Evolutionary conservation across 2,113 vertebrate species (phyloP), one percentile per base, ranked within the genome.

Genomic region (Brienomyrus brachyistius): DNA sequence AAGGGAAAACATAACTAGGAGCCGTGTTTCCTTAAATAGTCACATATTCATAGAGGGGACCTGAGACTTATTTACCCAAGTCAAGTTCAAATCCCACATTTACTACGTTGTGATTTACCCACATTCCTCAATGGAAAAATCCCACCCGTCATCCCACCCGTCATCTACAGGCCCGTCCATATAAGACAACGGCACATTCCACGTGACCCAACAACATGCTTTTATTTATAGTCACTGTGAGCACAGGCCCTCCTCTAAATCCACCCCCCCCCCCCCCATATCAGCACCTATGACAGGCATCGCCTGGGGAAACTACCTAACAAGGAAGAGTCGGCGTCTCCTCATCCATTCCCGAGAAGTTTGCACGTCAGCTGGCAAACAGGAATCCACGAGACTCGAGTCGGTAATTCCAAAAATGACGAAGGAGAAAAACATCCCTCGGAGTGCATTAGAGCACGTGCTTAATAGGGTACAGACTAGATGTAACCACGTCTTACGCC

Each of bases 191-290:
- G 91, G 80, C 90, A 90, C 96, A 96, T 95, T 94, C 94, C 95
- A 95, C 93, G 94, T 96, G 96, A 97, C 97, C 97, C 97, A 97
- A 95, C 92, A 93, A 95, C 95, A 94, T 92, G 95, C 95, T 96
- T 90, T 97, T 98, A 98, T 98, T 98, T 98, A 96, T 98, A 97
- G 94, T 95, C 80, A 89, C 92, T 94, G 93, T 93, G 94, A 93
- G 95, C 94, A 95, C 94, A 92, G 94, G 45, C 93, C 94, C 95
- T 96, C 95, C 97, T 97, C 97, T 95, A 95, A 97, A 92, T 80
- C 94, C 92, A 94, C 93, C 94, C 95, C 95, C 94, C 43, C 43
- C 95, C 96, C 94, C 43, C 43, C 95, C 96, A 95, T 95, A 95
- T 95, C 95, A 96, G 93, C 94, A 96, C 96, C 95, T 97, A 97